Conservation (phyloP, 2,888 invertebrate genomes). For the Andrena fulva region DNA sequence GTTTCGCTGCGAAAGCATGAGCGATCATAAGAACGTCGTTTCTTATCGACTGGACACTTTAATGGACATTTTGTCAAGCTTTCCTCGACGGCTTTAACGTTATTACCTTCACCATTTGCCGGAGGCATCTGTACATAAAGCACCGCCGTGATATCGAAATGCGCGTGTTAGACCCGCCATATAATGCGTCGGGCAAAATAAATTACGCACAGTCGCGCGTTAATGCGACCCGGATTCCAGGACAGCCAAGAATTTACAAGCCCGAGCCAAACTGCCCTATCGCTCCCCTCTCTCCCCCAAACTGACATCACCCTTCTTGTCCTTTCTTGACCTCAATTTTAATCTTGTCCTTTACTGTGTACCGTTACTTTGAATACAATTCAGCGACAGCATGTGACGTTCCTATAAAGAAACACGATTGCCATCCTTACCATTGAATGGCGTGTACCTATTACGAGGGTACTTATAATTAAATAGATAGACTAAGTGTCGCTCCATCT, state of each 20-base stretch:
- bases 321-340: slow-evolving; percentile 34
- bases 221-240: slow-evolving; percentile 74
- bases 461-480: neutral
- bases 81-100: slow-evolving; percentile 58
- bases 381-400: slow-evolving; percentile 18
- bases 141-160: slow-evolving; percentile 55
- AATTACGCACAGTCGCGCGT: slow-evolving; percentile 73
- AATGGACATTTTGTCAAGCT: slow-evolving; percentile 65
- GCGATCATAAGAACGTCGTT: slow-evolving; percentile 25
- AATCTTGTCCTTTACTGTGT: slow-evolving; percentile 10
- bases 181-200: slow-evolving; percentile 74
- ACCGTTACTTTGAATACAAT: slow-evolving; percentile 20
- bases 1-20: slow-evolving; percentile 21
- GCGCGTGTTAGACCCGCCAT: slow-evolving; percentile 67
- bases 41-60: slow-evolving; percentile 59
- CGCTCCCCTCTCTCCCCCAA: slow-evolving; percentile 22
- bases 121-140: slow-evolving; percentile 54
- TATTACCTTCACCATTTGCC: slow-evolving; percentile 57
- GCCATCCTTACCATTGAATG: neutral
- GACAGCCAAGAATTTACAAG: slow-evolving; percentile 77
- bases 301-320: neutral
- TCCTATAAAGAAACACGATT: slow-evolving; percentile 28
- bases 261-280: slow-evolving; percentile 77
- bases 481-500: too few relatives aligned
- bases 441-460: neutral